These are phyloP conservation scores for Chondrilla cf. caribensis DNA, from an alignment of 37 sponge, comb jelly and placozoan genomes.

Conservation along the genomic window DNA sequence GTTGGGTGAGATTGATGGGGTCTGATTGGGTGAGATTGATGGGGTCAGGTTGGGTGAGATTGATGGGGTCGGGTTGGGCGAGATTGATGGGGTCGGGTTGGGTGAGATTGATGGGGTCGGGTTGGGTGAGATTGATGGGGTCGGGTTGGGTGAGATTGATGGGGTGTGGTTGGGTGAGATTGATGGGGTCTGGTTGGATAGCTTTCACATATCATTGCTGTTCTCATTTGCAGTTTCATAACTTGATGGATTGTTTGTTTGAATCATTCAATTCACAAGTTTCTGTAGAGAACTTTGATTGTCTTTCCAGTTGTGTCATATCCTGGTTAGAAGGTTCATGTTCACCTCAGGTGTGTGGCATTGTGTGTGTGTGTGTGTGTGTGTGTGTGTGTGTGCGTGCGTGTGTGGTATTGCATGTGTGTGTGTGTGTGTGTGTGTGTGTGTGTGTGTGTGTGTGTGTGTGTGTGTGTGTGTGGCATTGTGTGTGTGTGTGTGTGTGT, in stretches of 20 bases:
- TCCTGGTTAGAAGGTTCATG: slow-evolving; percentile 89
- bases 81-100: too few relatives aligned
- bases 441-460: slow-evolving; percentile 1
- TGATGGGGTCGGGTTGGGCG: too few relatives aligned
- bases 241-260: slow-evolving; percentile 79
- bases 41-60: too few relatives aligned
- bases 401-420: slow-evolving; percentile 27
- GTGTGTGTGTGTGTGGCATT: slow-evolving; percentile 17
- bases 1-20: too few relatives aligned
- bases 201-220: too few relatives aligned
- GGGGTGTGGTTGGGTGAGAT: too few relatives aligned
- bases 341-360: slow-evolving; percentile 65
- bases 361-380: neutral
- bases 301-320: slow-evolving; percentile 81
- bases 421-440: neutral
- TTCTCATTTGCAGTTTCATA: slow-evolving; percentile 87
- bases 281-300: slow-evolving; percentile 75
- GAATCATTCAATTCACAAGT: slow-evolving; percentile 78
- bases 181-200: too few relatives aligned
- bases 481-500: neutral
- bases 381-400: slow-evolving; percentile 5
- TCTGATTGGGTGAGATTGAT: too few relatives aligned
- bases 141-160: too few relatives aligned
- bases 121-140: too few relatives aligned
- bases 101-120: too few relatives aligned